Percentiles rank a stretch among this genome's conserved stretches.
Conservation (phyloP, 2,113 vertebrate species). For the Redunca redunca region DNA sequence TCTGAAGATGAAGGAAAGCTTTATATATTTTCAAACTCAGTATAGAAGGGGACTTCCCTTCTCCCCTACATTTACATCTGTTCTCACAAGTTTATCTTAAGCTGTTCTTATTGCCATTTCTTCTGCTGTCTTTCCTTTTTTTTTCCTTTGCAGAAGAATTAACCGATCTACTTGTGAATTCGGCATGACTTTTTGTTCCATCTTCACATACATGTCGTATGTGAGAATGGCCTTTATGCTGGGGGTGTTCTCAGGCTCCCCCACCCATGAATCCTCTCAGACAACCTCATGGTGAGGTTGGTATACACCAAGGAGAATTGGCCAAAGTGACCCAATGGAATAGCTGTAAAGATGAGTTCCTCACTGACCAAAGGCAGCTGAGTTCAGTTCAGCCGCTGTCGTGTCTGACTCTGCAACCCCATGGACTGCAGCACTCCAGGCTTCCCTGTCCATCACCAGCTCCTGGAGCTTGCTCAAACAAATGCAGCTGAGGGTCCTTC, state of each 20-base stretch:
- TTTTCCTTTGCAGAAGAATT: not conserved
- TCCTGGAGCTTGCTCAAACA: not conserved
- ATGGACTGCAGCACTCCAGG: not conserved
- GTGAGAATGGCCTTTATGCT: not conserved
- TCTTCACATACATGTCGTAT: not conserved
- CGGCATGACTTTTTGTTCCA: not conserved
- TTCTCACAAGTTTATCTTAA: not conserved
- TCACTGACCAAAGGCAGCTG: not conserved
- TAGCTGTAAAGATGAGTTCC: not conserved
- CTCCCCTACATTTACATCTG: not conserved
- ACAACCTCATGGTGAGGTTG: not conserved
- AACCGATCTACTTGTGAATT: not conserved
- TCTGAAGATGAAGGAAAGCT: not conserved
- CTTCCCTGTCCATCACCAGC: not conserved
- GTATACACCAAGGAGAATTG: not conserved
- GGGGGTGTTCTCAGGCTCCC: not conserved
- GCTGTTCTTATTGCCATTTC: not conserved
- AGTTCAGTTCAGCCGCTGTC: not conserved
- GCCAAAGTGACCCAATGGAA: not conserved
- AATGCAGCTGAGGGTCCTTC: not conserved
- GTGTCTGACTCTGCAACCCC: not conserved
- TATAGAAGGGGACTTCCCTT: not conserved
- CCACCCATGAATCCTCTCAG: not conserved
- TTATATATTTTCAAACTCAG: not conserved
- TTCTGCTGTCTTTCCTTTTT: not conserved